A percentile compares a stretch with the other conserved stretches of the same genome.
phyloP scores from a whole-genome alignment of 2,888 invertebrate genomes.

The Cheilosia pagana region DNA sequence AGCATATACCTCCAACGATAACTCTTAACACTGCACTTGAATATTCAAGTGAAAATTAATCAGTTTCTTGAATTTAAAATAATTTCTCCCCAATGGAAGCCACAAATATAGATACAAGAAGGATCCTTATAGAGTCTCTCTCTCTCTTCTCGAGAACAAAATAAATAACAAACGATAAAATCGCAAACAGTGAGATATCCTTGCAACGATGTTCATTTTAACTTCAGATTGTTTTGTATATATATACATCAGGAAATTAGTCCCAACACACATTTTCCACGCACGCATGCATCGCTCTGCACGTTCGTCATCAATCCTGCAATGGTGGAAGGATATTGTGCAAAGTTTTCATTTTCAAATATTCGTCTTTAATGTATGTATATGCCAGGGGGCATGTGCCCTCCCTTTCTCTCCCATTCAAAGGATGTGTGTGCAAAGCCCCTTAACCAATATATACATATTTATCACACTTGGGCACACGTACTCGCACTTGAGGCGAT shows the following conservation, averaged over 20 bases:
- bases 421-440: slow-evolving; percentile 47
- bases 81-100: neutral
- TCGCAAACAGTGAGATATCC: slow-evolving; percentile 49
- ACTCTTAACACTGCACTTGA: neutral
- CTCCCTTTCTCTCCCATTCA: slow-evolving; percentile 14
- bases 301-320: slow-evolving; percentile 9
- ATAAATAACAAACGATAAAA: slow-evolving; percentile 35
- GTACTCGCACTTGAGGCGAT: slow-evolving; percentile 4
- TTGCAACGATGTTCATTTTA: slow-evolving; percentile 62
- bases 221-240: slow-evolving; percentile 55
- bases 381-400: slow-evolving; percentile 30
- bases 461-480: slow-evolving; percentile 37
- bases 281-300: slow-evolving; percentile 46
- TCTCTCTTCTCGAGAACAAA: slow-evolving; percentile 13
- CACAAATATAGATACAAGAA: neutral
- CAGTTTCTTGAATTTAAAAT: slow-evolving; percentile 7
- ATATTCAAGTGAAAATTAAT: slow-evolving; percentile 15
- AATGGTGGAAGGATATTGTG: slow-evolving; percentile 28
- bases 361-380: slow-evolving; percentile 11
- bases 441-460: slow-evolving; percentile 32
- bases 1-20: neutral
- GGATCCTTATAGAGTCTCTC: neutral
- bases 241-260: slow-evolving; percentile 64
- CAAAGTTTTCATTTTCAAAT: slow-evolving; percentile 39
- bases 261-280: slow-evolving; percentile 40